phyloP scores from a whole-genome alignment of 2,888 invertebrate genomes.

The Stenodema calcarata region DNA sequence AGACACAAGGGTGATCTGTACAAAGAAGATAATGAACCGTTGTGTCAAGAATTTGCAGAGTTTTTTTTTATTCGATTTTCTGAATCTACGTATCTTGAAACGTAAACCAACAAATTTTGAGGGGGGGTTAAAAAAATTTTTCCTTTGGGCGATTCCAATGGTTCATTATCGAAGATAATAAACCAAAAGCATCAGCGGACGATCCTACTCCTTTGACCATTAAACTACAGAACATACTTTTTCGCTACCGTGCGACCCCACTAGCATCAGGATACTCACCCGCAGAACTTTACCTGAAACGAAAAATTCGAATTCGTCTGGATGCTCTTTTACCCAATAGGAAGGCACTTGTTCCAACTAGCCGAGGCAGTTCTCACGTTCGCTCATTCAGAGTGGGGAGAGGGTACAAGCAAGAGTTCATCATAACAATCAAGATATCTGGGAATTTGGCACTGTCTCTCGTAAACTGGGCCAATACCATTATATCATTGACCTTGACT shows the following conservation, averaged over 20 bases:
- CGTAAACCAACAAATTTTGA: too few species aligned
- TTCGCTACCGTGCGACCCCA: too few species aligned
- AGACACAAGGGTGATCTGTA: too few species aligned
- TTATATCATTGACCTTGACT: neutral
- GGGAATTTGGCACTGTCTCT: neutral
- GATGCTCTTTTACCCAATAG: slow-evolving; percentile 42
- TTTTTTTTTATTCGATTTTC: too few species aligned
- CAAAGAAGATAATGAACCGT: too few species aligned
- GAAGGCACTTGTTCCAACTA: neutral
- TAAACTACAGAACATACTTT: too few species aligned
- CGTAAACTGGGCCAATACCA: slow-evolving; percentile 8
- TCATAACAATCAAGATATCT: neutral
- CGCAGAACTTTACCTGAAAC: slow-evolving; percentile 51
- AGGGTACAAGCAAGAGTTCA: neutral
- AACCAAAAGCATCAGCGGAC: slow-evolving; percentile 47
- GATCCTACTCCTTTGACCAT: slow-evolving; percentile 50
- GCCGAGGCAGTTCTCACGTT: neutral
- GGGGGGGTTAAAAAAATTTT: too few species aligned
- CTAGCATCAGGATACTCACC: slow-evolving; percentile 50
- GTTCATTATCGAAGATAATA: too few species aligned
- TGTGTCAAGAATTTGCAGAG: too few species aligned
- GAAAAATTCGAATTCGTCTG: slow-evolving; percentile 44
- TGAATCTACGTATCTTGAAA: too few species aligned
- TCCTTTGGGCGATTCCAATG: too few species aligned
- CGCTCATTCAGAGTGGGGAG: slow-evolving; percentile 16